A percentile compares a stretch with the other conserved stretches of the same genome.
Conservation (phyloP, 1,140 invertebrate species). For the Ridgeia piscesae region DNA sequence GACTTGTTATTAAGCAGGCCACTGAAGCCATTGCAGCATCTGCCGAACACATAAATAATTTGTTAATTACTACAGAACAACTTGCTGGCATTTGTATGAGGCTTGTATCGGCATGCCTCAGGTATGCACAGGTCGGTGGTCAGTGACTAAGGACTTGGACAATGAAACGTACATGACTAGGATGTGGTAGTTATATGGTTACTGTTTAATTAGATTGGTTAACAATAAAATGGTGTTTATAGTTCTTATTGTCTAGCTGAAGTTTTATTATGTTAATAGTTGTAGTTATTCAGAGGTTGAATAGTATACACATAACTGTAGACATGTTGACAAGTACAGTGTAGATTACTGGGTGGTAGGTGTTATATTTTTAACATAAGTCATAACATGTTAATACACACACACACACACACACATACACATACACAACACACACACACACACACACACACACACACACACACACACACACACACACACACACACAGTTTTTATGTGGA, state of each 20-base stretch:
- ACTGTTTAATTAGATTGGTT: neutral
- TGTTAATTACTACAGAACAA: neutral
- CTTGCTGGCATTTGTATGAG: neutral
- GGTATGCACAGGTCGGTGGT: neutral
- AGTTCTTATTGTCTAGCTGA: neutral
- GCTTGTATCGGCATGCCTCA: neutral
- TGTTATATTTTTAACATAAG: no score
- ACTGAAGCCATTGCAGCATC: neutral
- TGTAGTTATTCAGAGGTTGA: neutral
- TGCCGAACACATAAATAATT: conserved; percentile 1
- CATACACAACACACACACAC: no score
- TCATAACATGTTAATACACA: no score
- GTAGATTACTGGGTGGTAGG: neutral
- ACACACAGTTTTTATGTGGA: neutral
- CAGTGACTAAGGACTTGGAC: neutral
- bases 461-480: no score
- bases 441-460: no score
- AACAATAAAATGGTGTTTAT: neutral
- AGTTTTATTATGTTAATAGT: neutral
- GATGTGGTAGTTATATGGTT: neutral
- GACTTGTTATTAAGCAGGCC: neutral
- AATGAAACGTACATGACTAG: neutral
- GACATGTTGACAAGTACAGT: neutral
- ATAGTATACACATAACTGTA: neutral
- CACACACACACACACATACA: no score